Percentiles rank a stretch among this genome's conserved stretches.
Conservation (phyloP, 2,113 vertebrate species). For the Acrocephalus kingi region DNA sequence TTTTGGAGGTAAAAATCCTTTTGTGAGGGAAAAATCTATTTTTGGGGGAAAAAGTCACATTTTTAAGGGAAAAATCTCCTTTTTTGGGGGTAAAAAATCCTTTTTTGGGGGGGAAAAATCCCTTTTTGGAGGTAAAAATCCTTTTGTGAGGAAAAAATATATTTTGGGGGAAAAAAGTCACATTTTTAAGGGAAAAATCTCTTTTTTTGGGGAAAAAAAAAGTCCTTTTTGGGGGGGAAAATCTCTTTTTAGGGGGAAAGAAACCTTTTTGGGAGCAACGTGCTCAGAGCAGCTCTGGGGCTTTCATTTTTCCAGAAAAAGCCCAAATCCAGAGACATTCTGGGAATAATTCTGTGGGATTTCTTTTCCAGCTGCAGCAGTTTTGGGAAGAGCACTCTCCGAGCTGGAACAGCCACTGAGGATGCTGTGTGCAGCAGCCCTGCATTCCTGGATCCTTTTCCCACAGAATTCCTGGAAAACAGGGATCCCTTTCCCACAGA, state of each 20-base stretch:
- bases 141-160: not conserved
- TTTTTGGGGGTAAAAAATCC: not conserved
- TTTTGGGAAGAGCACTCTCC: not conserved
- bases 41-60: not conserved
- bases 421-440: not conserved
- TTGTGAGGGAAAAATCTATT: not conserved
- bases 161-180: too few species aligned
- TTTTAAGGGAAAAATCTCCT: not conserved
- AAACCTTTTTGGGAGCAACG: rapidly evolving
- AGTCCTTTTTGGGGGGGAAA: not conserved
- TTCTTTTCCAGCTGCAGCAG: not conserved
- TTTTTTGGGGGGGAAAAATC: not conserved
- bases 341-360: not conserved
- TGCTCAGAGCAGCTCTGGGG: not conserved
- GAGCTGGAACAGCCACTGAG: not conserved
- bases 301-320: not conserved
- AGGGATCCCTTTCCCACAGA: not conserved
- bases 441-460: not conserved
- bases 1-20: too few species aligned
- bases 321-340: not conserved
- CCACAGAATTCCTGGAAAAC: not conserved
- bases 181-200: too few species aligned
- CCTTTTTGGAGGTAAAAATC: conserved; percentile 46
- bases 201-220: not conserved
- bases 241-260: too few species aligned